Conservation (phyloP, 2,113 vertebrate species). For the Cyphomyrus plagiostoma region DNA sequence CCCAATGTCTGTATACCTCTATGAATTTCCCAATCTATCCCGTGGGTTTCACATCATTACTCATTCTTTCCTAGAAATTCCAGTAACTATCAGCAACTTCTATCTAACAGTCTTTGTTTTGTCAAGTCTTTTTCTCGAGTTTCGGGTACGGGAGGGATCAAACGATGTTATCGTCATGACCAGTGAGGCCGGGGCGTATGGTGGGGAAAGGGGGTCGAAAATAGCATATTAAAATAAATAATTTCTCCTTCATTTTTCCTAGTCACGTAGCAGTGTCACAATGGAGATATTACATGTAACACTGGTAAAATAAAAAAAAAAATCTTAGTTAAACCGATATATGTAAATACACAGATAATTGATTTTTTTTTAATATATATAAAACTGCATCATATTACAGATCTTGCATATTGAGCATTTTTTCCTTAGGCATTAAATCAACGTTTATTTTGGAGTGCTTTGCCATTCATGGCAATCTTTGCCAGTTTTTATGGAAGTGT, state of each 20-base stretch:
- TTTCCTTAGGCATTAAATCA: neutral
- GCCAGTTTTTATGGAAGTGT: neutral
- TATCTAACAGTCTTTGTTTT: constrained; percentile 13
- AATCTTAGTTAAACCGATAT: neutral
- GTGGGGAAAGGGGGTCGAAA: neutral
- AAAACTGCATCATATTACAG: neutral
- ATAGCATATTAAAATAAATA: neutral
- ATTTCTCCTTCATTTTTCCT: neutral
- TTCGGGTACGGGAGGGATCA: neutral
- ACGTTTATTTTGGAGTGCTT: neutral
- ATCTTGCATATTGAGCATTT: neutral
- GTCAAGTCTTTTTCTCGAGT: neutral
- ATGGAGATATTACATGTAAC: neutral
- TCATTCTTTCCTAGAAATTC: neutral
- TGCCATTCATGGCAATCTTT: neutral
- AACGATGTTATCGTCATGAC: neutral
- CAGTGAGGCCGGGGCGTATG: neutral
- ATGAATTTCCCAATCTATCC: neutral
- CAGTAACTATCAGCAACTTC: neutral
- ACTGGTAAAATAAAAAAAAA: neutral
- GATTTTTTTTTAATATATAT: no score
- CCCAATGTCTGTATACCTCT: neutral
- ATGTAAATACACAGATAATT: neutral
- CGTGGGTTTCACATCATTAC: neutral
- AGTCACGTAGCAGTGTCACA: neutral